Evolutionary conservation across 2,888 invertebrate genomes (phyloP).

Genomic region (Meta bourneti): DNA sequence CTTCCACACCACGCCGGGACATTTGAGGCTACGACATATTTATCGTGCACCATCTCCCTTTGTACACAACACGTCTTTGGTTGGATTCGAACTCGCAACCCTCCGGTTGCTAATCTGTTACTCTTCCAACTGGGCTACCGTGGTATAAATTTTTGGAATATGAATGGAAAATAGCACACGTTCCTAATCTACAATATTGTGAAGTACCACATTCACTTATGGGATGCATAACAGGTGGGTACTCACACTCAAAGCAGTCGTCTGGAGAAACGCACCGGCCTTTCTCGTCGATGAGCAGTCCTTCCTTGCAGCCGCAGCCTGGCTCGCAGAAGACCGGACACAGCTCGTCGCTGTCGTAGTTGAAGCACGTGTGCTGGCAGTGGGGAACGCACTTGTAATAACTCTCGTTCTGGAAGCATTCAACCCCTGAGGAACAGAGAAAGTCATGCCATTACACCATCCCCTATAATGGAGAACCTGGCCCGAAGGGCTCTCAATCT

Average conservation of each 20-base stretch:
- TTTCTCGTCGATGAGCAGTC: slow-evolving; percentile 59
- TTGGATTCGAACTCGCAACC: too few relatives aligned
- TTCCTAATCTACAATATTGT: neutral
- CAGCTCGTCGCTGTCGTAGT: slow-evolving; percentile 34
- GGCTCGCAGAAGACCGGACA: slow-evolving; percentile 58
- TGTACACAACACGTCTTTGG: too few relatives aligned
- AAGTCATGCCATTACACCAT: neutral
- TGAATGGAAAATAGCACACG: neutral
- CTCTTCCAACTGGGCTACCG: too few relatives aligned
- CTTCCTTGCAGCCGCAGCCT: slow-evolving; percentile 51
- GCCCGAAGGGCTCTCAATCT: too few relatives aligned
- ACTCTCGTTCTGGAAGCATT: slow-evolving; percentile 45
- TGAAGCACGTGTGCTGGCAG: slow-evolving; percentile 67
- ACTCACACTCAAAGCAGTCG: slow-evolving; percentile 56
- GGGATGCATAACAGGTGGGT: neutral
- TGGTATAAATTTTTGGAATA: neutral
- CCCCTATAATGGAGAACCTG: too few relatives aligned
- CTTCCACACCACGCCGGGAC: too few relatives aligned
- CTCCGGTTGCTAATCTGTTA: too few relatives aligned
- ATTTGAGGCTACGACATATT: too few relatives aligned
- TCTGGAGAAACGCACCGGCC: slow-evolving; percentile 28
- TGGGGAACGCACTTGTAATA: slow-evolving; percentile 60
- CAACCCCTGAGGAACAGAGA: slow-evolving; percentile 32
- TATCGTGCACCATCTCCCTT: too few relatives aligned
- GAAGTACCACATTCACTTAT: too few relatives aligned